phyloP scores from a whole-genome alignment of 1,140 invertebrate species.

The Branchinecta lindahli region DNA sequence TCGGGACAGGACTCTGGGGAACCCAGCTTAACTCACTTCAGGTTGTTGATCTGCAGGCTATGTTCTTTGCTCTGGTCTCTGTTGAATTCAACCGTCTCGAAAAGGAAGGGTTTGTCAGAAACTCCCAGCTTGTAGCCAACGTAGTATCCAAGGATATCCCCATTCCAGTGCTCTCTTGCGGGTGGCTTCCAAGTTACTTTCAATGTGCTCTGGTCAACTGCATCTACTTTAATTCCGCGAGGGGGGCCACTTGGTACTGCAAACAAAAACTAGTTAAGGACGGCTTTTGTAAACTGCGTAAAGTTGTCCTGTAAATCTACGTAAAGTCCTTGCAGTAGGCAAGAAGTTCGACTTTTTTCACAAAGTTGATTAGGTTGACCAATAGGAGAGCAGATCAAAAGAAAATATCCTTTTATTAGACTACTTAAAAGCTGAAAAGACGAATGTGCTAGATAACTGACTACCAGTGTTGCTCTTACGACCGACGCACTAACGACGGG shows the following conservation, averaged over 20 bases:
- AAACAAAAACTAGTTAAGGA: slow-evolving; percentile 16
- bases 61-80: slow-evolving; percentile 81
- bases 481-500: no score
- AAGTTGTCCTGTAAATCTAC: no score
- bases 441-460: no score
- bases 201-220: slow-evolving; percentile 78
- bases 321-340: no score
- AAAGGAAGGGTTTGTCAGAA: slow-evolving; percentile 75
- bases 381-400: no score
- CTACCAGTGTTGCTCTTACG: no score
- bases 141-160: slow-evolving; percentile 49
- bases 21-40: slow-evolving; percentile 39
- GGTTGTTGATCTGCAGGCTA: slow-evolving; percentile 53
- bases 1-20: no score
- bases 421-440: no score
- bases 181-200: slow-evolving; percentile 89
- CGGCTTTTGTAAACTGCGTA: no score
- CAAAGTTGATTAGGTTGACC: no score
- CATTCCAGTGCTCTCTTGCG: slow-evolving; percentile 73
- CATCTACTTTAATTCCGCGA: slow-evolving; percentile 59
- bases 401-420: no score
- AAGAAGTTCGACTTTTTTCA: no score
- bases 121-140: slow-evolving; percentile 75
- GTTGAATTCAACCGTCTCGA: slow-evolving; percentile 79
- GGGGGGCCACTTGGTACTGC: slow-evolving; percentile 37